Conservation (phyloP, 2,113 vertebrate genomes). For the Mormyrus iriodes region DNA sequence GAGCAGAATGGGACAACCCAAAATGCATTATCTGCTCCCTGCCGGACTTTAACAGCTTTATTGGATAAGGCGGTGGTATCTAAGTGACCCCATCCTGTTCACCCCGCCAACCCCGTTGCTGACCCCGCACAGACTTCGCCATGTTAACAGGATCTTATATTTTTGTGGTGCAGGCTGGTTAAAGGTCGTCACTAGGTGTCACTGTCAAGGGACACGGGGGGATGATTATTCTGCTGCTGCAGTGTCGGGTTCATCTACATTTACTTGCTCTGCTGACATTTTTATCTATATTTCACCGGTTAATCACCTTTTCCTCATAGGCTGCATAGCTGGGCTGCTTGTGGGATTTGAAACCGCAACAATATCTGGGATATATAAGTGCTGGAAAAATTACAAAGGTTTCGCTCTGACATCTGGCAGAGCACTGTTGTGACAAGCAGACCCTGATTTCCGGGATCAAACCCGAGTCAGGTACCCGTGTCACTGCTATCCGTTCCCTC, state of each 20-base stretch:
- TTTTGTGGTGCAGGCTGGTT: not conserved
- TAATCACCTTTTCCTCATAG: slow-evolving; percentile 3
- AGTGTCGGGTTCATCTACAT: not conserved
- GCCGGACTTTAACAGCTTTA: not conserved
- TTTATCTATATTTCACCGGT: slow-evolving; percentile 5
- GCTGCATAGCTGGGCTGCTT: not conserved
- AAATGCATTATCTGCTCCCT: not conserved
- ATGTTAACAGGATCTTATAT: not conserved
- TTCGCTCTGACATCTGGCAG: not conserved
- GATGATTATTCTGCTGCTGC: not conserved
- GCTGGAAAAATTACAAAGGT: not conserved
- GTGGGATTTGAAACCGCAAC: not conserved
- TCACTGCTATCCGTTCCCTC: not conserved
- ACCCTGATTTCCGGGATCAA: not conserved
- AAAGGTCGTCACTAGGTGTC: not conserved
- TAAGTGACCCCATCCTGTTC: not conserved
- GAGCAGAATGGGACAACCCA: not conserved
- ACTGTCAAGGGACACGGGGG: not conserved
- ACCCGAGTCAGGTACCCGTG: not conserved
- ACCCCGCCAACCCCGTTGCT: not conserved
- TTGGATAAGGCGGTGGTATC: not conserved
- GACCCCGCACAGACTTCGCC: not conserved
- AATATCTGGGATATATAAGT: not conserved
- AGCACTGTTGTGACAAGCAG: not conserved
- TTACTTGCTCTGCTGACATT: not conserved